Evolutionary conservation across 1,140 invertebrate species (phyloP), one percentile per base, ranked within the genome.

Genomic region (Idris sp.): DNA sequence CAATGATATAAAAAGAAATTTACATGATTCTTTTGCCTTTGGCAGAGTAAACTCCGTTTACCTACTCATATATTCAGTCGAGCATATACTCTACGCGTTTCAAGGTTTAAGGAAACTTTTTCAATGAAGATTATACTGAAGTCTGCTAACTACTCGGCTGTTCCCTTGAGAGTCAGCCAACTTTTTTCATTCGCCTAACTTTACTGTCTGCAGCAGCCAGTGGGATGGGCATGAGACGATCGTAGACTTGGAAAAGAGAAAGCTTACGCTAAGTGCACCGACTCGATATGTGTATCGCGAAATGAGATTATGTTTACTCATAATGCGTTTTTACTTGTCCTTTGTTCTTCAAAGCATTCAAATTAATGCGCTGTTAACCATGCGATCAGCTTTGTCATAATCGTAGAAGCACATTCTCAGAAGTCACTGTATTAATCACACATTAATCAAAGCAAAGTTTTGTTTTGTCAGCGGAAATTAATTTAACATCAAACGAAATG

Each of bases 81-180:
- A 58, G 74, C 76, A 76, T 78, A 77, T 80, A 80, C 68, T n/a
- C n/a, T 56, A 73, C 59, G 74, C 77, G 77, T 81, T 81, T 76
- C 77, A 81, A 85, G 82, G 80, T 82, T 84, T 84, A 79, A 78
- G 79, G 76, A 76, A 85, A 86, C 84, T 86, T 86, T 86, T 86
- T 84, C 82, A 85, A 85, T 86, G 83, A 86, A 85, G 84, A 84
- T 85, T 84, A 86, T 86, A 81, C 81, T 74, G 68, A 82, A 84
- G 82, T 84, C 79, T 74, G 78, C 81, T 84, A 84, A 84, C 84
- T 84, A 81, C 81, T 80, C 79, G 74, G 69, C 53, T 69, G 75
- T 76, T 84, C 82, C 76, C 81, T 83, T 76, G 81, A 84, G 83
- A 81, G 81, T 65, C 62, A 69, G 73, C 65, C 78, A 86, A 85